A percentile compares a stretch with the other conserved stretches of the same genome.
Evolutionary conservation across 2,797 vertebrate genomes (phyloP).

Genomic region (Pantherophis alleghaniensis): DNA sequence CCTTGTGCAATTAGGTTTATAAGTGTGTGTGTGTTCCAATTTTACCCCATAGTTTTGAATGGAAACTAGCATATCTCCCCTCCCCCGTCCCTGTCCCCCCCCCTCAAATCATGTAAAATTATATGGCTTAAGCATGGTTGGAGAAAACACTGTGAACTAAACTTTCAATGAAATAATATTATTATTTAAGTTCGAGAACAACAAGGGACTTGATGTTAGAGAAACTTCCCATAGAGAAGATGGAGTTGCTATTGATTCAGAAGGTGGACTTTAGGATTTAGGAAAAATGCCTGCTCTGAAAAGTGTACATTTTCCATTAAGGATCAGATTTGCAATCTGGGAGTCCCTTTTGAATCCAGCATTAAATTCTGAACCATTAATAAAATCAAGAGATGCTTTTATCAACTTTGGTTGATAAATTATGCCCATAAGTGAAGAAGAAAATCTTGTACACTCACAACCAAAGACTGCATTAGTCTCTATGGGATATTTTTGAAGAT

Average conservation of each 20-base stretch:
- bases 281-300: neutral
- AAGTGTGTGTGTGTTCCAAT: neutral
- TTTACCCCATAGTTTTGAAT: neutral
- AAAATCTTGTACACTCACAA: neutral
- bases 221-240: neutral
- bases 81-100: neutral
- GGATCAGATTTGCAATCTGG: neutral
- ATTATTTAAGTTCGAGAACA: neutral
- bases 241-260: neutral
- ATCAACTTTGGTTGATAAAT: neutral
- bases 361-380: neutral
- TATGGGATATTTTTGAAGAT: neutral
- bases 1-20: neutral
- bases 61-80: neutral
- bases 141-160: conserved; percentile 26
- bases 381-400: neutral
- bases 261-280: neutral
- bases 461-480: neutral
- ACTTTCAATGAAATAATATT: conserved; percentile 39
- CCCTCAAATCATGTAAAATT: neutral
- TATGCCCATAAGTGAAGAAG: neutral
- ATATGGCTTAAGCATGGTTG: neutral
- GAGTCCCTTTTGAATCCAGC: neutral
- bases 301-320: neutral
- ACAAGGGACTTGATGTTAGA: neutral